These are phyloP conservation scores for Acanthis flammea DNA, from an alignment of 2,797 vertebrate species.

Conservation along the genomic window DNA sequence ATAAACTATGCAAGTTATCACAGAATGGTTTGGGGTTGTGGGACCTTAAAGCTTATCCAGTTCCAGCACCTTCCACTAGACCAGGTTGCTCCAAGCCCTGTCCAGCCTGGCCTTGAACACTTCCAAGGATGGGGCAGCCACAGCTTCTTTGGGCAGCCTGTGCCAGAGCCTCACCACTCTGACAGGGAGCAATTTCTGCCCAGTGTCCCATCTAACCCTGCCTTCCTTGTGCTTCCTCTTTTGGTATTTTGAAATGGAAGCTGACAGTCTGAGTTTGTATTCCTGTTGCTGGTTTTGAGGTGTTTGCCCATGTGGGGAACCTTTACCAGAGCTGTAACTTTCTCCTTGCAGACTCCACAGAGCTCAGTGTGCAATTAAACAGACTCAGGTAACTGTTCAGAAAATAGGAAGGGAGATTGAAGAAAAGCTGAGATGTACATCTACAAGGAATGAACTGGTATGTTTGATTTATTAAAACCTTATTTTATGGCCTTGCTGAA, in stretches of 20 bases:
- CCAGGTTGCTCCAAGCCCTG: neutral
- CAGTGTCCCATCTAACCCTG: rapidly evolving
- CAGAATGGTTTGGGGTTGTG: neutral
- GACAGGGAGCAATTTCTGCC: neutral
- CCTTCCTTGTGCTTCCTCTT: neutral
- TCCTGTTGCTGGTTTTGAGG: neutral
- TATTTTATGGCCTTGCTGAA: neutral
- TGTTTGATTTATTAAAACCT: conserved; percentile 35
- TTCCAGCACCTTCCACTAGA: neutral
- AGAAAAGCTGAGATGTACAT: conserved; percentile 91
- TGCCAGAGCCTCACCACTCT: neutral
- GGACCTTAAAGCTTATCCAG: neutral
- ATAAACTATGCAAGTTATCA: neutral
- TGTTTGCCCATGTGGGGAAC: rapidly evolving
- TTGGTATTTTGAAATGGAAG: neutral
- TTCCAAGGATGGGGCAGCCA: neutral
- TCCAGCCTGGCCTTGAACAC: neutral
- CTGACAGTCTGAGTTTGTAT: neutral
- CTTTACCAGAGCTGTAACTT: neutral
- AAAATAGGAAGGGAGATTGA: conserved; percentile 98
- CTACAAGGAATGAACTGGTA: conserved; percentile 90
- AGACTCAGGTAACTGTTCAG: conserved; percentile 98
- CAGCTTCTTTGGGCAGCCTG: neutral
- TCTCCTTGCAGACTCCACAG: conserved; percentile 90
- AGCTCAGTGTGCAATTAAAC: conserved; percentile 97